Base-by-base conservation (phyloP, 2,888 invertebrate species). In the Erebia epiphron region DNA sequence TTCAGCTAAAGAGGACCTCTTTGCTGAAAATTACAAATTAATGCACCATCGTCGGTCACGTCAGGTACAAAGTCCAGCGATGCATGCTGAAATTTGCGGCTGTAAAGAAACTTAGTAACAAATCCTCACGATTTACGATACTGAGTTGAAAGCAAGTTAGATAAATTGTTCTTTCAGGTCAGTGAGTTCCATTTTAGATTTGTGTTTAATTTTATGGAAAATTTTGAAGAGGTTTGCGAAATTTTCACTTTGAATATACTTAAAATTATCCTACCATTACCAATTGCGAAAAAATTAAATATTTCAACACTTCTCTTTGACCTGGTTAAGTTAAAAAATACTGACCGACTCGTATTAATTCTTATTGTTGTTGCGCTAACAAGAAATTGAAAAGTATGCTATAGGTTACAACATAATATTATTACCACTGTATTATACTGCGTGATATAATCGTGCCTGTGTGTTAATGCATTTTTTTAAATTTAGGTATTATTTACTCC, bases 401-500 rank as follows among this genome's bases (percentile, higher is more conserved):
- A 62, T 43, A 41, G 3, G 60, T 60, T 41, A 43, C 62, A 49
- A 49, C 46, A 21, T 14, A 62, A 26, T 26, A 57, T 26, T 57
- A 57, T 57, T 11, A 62, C 10, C 52, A 52, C 16, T 16, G 52
- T 61, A 49, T 62, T 62, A 49, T 62, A 13, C 9, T 3, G 18
- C 10, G 16, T 62, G 21, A 62, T 49, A 62, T 62, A 62, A 62
- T 49, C 62, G 49, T 10, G 14, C 14, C 46, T 49, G 21, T 62
- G 62, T 21, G 62, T 62, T 61, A 21, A 49, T 62, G 21, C 49
- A 62, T 46, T 43, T 49, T 49, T 62, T 49, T 62, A 21, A 62
- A 21, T 62, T 62, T 13, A n/a, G 14, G 62, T 21, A 62, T 62
- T 49, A 62, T 62, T 11, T 21, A 13, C 49, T 49, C 62, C n/a